phyloP scores from a whole-genome alignment of 2,888 invertebrate species.

The Pharmacophagus antenor region DNA sequence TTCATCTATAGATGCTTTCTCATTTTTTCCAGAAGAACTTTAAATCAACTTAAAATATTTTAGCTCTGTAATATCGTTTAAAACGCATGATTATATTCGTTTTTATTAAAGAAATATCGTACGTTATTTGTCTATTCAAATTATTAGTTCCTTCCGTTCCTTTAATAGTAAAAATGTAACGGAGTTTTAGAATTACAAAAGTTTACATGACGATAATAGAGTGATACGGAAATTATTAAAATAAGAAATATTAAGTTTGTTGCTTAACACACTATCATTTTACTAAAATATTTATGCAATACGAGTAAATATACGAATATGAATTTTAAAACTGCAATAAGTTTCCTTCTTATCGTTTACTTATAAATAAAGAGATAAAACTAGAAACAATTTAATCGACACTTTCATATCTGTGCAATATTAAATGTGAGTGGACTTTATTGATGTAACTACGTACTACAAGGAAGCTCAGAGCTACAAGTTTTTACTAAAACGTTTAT shows the following conservation, averaged over 20 bases:
- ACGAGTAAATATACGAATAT: too few relatives aligned
- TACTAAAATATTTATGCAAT: too few relatives aligned
- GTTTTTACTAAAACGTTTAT: constrained; percentile 45
- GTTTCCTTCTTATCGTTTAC: too few relatives aligned
- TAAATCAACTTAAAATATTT: background rate
- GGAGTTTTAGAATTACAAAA: too few relatives aligned
- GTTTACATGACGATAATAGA: too few relatives aligned
- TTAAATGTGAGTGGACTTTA: constrained; percentile 6
- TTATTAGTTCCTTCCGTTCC: too few relatives aligned
- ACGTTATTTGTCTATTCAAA: background rate
- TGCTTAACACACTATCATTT: too few relatives aligned
- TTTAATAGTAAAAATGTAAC: too few relatives aligned
- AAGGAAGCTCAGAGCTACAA: constrained; percentile 45
- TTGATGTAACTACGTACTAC: constrained; percentile 42
- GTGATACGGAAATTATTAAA: too few relatives aligned
- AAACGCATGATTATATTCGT: background rate
- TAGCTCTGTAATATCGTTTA: background rate
- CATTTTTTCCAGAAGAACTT: background rate
- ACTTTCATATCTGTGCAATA: background rate
- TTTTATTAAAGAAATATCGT: background rate
- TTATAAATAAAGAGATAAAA: too few relatives aligned
- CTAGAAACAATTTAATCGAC: background rate
- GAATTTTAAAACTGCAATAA: too few relatives aligned
- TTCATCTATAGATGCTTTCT: background rate
- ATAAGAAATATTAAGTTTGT: too few relatives aligned